phyloP scores from a whole-genome alignment of 92 coral and sea anemone genomes.

The Actinostola sp. region DNA sequence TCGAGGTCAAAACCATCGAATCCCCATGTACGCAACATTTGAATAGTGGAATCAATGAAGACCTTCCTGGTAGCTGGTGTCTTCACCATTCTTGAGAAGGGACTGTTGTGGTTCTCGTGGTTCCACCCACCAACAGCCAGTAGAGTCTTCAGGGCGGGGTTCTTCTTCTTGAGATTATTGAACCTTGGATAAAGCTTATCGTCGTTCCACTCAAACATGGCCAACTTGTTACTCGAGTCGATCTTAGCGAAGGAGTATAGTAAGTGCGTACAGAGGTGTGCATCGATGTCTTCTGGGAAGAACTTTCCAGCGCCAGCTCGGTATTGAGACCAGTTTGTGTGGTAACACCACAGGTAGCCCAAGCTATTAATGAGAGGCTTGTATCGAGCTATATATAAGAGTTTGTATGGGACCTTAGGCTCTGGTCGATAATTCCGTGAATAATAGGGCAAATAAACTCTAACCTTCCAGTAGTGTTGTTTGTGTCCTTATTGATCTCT shows the following conservation, averaged over 20 bases:
- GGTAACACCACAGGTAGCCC: too few relatives aligned
- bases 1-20: conserved; percentile 82
- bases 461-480: too few relatives aligned
- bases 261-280: conserved; percentile 68
- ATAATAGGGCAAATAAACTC: too few relatives aligned
- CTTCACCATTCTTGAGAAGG: conserved; percentile 65
- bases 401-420: too few relatives aligned
- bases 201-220: conserved; percentile 76
- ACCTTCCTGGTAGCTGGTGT: conserved; percentile 56
- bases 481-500: too few relatives aligned
- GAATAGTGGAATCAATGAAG: conserved; percentile 62
- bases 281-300: conserved; percentile 64
- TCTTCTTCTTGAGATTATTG: conserved; percentile 55
- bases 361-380: too few relatives aligned
- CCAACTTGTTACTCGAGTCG: conserved; percentile 44
- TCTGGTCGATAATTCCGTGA: too few relatives aligned
- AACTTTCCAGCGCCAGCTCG: conserved; percentile 69
- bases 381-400: too few relatives aligned
- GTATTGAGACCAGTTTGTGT: conserved; percentile 87
- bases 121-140: conserved; percentile 74
- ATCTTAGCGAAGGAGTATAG: conserved; percentile 77
- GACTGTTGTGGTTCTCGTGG: conserved; percentile 56
- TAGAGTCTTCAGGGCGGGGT: conserved; percentile 59
- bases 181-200: conserved; percentile 65
- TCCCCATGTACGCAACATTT: conserved; percentile 50